Conservation (phyloP, 2,797 vertebrate genomes). For the Phoebastria nigripes region DNA sequence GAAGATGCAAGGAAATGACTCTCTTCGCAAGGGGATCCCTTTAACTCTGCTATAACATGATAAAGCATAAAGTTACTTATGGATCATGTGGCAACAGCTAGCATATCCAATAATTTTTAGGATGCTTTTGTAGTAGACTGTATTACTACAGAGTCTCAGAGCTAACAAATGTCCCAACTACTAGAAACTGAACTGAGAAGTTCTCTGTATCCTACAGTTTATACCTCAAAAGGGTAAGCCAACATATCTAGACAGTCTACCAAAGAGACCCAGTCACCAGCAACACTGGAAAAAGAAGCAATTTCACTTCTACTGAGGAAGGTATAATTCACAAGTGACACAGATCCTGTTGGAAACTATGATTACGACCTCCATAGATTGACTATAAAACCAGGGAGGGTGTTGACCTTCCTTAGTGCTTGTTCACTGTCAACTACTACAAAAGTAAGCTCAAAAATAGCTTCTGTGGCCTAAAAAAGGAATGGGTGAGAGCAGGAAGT, state of each 20-base stretch:
- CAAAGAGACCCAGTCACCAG: not conserved
- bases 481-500: not conserved
- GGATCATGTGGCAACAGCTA: not conserved
- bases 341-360: constrained; percentile 29
- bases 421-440: constrained; percentile 15
- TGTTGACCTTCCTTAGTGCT: constrained; percentile 8
- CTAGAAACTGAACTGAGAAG: not conserved
- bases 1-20: not conserved
- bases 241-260: not conserved
- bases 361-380: constrained; percentile 32
- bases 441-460: constrained; percentile 25
- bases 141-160: not conserved
- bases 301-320: constrained; percentile 22
- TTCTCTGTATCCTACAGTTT: not conserved
- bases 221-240: not conserved
- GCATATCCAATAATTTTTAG: not conserved
- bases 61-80: not conserved
- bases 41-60: not conserved
- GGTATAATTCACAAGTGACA: constrained; percentile 40
- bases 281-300: not conserved
- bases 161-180: not conserved
- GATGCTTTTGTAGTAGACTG: not conserved
- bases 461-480: not conserved
- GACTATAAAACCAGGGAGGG: constrained; percentile 7
- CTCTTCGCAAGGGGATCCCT: not conserved